Conservation (phyloP, 2,113 vertebrate species). For the Mesembrinibis cayennensis region DNA sequence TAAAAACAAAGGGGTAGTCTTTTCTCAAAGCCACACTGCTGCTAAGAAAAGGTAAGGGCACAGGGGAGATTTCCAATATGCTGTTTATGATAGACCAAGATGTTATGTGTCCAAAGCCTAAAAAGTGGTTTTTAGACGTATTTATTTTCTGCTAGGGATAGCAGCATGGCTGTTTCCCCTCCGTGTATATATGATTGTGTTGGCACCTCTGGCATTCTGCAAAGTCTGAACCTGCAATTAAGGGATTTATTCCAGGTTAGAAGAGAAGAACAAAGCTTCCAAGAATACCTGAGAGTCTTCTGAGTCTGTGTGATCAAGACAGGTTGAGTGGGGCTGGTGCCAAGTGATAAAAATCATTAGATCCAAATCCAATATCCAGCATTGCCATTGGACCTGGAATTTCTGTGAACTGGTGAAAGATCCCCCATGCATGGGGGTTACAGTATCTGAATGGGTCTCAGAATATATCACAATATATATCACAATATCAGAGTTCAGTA, state of each 20-base stretch:
- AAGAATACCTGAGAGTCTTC: not conserved
- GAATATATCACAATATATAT: not conserved
- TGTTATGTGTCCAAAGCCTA: not conserved
- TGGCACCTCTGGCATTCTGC: not conserved
- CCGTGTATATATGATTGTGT: not conserved
- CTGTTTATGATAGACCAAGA: not conserved
- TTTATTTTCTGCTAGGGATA: not conserved
- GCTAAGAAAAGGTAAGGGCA: not conserved
- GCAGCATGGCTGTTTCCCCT: not conserved
- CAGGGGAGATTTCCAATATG: not conserved
- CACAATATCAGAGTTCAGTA: not conserved
- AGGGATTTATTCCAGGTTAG: not conserved
- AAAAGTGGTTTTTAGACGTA: not conserved
- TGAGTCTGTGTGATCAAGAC: not conserved
- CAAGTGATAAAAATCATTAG: not conserved
- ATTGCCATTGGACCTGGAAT: not conserved
- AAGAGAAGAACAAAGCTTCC: not conserved
- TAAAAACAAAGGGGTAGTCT: not conserved
- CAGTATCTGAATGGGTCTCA: not conserved
- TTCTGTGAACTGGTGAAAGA: not conserved
- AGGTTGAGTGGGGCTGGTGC: not conserved
- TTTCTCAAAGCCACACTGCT: not conserved
- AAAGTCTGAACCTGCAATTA: not conserved
- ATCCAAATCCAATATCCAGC: not conserved
- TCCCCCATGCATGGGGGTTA: not conserved